Evolutionary conservation across 2,113 vertebrate species (phyloP).

Genomic region (Brachionichthys hirsutus): DNA sequence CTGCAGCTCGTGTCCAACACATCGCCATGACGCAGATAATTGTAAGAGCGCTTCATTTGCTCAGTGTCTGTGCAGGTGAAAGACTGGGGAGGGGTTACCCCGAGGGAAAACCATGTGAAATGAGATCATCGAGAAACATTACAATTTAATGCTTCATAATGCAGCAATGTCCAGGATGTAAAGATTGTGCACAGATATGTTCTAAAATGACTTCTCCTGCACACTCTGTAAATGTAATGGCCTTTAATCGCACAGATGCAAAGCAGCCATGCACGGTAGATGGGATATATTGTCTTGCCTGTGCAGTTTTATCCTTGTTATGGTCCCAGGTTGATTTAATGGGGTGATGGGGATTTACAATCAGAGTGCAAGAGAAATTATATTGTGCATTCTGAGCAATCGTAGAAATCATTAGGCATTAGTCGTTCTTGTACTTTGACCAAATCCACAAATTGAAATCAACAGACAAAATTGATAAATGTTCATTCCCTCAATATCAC

Average conservation of each 20-base stretch:
- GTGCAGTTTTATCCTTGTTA: constrained; percentile 41
- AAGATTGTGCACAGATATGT: constrained; percentile 14
- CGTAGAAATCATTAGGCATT: not conserved
- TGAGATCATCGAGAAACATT: constrained; percentile 14
- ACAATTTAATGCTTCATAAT: constrained; percentile 26
- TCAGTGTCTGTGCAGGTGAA: constrained; percentile 44
- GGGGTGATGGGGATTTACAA: constrained; percentile 35
- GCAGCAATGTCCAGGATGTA: constrained; percentile 16
- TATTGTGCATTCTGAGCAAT: not conserved
- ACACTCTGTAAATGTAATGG: constrained; percentile 26
- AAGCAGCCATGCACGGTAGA: constrained; percentile 42
- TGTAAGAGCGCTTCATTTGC: constrained; percentile 33
- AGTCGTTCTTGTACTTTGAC: not conserved
- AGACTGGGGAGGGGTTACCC: constrained; percentile 17
- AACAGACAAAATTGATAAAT: not conserved
- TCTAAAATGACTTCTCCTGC: constrained; percentile 38
- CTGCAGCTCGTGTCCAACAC: constrained; percentile 36
- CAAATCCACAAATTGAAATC: not conserved
- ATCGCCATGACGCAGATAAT: constrained; percentile 32
- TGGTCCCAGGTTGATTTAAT: constrained; percentile 34
- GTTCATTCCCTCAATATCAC: not conserved
- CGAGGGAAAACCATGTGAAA: constrained; percentile 20
- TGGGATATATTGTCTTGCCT: constrained; percentile 46
- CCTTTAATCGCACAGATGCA: constrained; percentile 41
- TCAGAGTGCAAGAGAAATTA: constrained; percentile 28